phyloP scores from a whole-genome alignment of 2,113 vertebrate genomes.

The Sorex fumeus region DNA sequence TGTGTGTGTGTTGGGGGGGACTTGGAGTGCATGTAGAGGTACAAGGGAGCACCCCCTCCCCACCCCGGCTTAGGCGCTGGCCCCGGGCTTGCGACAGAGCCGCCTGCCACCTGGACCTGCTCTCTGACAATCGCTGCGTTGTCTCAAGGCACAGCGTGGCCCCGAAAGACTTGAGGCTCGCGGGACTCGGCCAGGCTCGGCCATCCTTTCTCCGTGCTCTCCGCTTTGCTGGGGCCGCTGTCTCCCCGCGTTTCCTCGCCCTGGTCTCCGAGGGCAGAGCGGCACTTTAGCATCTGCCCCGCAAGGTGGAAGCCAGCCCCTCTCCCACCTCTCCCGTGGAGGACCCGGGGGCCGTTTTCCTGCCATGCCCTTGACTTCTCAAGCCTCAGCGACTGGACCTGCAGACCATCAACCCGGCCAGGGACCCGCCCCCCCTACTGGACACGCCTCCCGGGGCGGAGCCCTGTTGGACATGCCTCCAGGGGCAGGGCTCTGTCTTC shows the following conservation, averaged over 20 bases:
- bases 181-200: conserved; percentile 55
- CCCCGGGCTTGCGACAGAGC: not conserved
- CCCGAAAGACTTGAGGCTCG: conserved; percentile 31
- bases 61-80: no score
- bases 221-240: not conserved
- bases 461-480: conserved; percentile 55
- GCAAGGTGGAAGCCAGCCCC: conserved; percentile 76
- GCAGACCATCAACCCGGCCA: no score
- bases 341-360: conserved; percentile 55
- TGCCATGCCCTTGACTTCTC: conserved; percentile 48
- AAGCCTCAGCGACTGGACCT: conserved; percentile 62
- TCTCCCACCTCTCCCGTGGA: conserved; percentile 14
- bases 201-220: not conserved
- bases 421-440: no score
- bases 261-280: conserved; percentile 62
- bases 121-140: conserved; percentile 75
- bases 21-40: not conserved
- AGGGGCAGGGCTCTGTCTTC: conserved; percentile 69
- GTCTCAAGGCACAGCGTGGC: not conserved
- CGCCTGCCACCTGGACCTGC: conserved; percentile 20
- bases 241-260: conserved; percentile 35
- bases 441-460: conserved; percentile 60
- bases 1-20: not conserved
- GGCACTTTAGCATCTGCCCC: conserved; percentile 87
- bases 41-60: not conserved